A percentile compares a stretch with the other conserved stretches of the same genome.
These are phyloP conservation scores for Drosophila emarginata DNA, from an alignment of 2,888 invertebrate genomes.

Conservation along the genomic window DNA sequence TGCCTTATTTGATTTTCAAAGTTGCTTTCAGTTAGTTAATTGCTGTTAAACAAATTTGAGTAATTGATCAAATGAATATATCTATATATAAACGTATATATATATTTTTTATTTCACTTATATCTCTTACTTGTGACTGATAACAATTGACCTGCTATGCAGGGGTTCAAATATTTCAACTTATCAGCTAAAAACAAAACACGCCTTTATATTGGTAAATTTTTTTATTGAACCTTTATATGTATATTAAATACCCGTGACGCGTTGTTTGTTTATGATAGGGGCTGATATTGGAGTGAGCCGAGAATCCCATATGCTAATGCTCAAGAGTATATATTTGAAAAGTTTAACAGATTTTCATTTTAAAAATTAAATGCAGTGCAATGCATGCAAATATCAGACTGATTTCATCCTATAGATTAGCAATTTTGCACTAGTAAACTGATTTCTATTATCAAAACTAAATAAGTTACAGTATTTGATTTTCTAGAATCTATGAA, in stretches of 20 bases:
- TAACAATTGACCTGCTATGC: conserved; percentile 58
- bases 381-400: background rate
- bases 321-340: background rate
- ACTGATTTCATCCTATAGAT: background rate
- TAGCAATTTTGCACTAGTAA: background rate
- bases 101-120: conserved; percentile 9
- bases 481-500: background rate
- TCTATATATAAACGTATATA: background rate
- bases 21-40: conserved; percentile 2
- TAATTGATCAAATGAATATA: conserved; percentile 25
- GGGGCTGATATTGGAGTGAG: background rate
- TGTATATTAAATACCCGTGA: background rate
- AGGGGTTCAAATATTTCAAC: conserved; percentile 29
- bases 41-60: background rate
- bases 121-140: conserved; percentile 33
- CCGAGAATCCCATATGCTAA: background rate
- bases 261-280: background rate
- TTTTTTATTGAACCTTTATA: background rate
- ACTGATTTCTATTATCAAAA: background rate
- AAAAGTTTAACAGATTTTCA: background rate
- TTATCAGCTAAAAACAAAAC: conserved; percentile 20
- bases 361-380: no score
- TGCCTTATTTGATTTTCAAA: background rate
- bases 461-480: background rate
- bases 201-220: background rate